phyloP scores from a whole-genome alignment of 2,797 vertebrate species.

The Gobionotothen gibberifrons region DNA sequence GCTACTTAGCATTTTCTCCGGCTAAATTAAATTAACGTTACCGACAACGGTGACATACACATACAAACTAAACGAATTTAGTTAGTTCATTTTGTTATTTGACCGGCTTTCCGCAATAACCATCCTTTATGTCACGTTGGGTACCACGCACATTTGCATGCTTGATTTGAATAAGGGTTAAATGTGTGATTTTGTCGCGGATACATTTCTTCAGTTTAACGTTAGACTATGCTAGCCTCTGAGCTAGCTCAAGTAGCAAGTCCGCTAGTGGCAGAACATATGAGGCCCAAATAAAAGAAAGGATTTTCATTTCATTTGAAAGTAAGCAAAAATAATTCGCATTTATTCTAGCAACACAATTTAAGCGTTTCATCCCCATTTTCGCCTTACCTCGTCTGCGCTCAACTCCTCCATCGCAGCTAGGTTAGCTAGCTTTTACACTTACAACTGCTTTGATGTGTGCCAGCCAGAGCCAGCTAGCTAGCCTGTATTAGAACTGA shows the following conservation, averaged over 20 bases:
- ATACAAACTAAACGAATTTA: conserved; percentile 1
- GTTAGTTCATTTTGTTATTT: rapidly evolving
- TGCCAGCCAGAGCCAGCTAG: conserved; percentile 86
- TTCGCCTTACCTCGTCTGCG: conserved; percentile 93
- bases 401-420: conserved; percentile 97
- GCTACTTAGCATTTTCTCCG: conserved; percentile 56
- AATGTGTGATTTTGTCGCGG: conserved; percentile 4
- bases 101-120: rapidly evolving
- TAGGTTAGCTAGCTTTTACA: conserved; percentile 83
- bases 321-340: not conserved
- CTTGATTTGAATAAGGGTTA: not conserved
- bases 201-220: conserved; percentile 42
- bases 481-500: conserved; percentile 80
- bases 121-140: rapidly evolving
- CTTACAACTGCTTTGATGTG: conserved; percentile 77
- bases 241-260: conserved; percentile 46
- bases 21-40: conserved; percentile 44
- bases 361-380: not conserved
- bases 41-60: conserved; percentile 23
- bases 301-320: not conserved
- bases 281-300: not conserved
- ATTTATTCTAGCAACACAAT: not conserved
- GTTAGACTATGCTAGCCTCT: conserved; percentile 41
- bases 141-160: rapidly evolving
- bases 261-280: conserved; percentile 24